Conservation (phyloP, 1,140 invertebrate genomes). For the Cotesia glomerata region DNA sequence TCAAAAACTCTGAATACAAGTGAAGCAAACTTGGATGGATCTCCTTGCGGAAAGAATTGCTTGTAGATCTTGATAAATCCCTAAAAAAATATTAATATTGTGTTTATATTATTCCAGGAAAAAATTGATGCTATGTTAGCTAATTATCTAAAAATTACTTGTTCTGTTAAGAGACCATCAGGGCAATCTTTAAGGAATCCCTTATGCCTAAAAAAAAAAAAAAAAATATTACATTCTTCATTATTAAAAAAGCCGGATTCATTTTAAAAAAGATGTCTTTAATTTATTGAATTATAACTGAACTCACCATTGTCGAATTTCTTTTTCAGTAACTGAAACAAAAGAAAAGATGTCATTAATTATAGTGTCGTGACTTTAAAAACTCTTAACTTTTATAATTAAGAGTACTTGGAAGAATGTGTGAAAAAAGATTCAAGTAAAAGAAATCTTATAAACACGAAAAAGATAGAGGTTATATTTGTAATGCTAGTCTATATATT, state of each 20-base stretch:
- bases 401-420: neutral
- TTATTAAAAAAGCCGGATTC: neutral
- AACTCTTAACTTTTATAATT: neutral
- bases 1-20: slow-evolving; percentile 98
- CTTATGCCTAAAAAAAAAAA: slow-evolving; percentile 77
- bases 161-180: slow-evolving; percentile 88
- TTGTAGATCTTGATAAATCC: slow-evolving; percentile 99
- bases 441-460: too few species aligned
- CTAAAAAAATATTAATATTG: slow-evolving; percentile 67
- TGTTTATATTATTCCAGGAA: neutral
- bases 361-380: neutral
- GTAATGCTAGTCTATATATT: too few species aligned
- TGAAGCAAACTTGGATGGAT: slow-evolving; percentile 96
- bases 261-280: too few species aligned
- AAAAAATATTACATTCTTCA: slow-evolving; percentile 1
- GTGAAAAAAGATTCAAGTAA: neutral
- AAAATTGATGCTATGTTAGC: neutral
- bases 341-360: slow-evolving; percentile 46
- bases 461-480: too few species aligned
- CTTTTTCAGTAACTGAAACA: slow-evolving; percentile 85
- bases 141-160: slow-evolving; percentile 68
- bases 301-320: slow-evolving; percentile 84
- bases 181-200: slow-evolving; percentile 94
- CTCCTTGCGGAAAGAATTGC: slow-evolving; percentile 98
- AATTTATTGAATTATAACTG: slow-evolving; percentile 11